These are phyloP conservation scores for Oncorhynchus keta DNA, from an alignment of 2,113 vertebrate genomes.

Conservation along the genomic window DNA sequence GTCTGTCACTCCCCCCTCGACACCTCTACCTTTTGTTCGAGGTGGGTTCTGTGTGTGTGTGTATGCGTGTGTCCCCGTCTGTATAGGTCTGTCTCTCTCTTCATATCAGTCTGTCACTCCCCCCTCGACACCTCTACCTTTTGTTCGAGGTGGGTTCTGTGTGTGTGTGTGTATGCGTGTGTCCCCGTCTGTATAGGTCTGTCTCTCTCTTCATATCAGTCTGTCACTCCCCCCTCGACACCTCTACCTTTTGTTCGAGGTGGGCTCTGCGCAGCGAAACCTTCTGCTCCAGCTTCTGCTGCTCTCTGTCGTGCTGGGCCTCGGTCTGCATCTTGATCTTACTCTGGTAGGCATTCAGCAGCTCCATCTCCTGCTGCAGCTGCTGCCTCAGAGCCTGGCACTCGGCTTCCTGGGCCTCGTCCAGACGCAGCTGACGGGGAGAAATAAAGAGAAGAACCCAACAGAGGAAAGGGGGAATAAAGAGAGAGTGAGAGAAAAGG, in stretches of 20 bases:
- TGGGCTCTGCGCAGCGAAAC: slow-evolving; percentile 95
- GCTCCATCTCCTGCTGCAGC: slow-evolving; percentile 99
- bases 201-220: not conserved
- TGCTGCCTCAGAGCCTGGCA: slow-evolving; percentile 97
- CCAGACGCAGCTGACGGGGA: slow-evolving; percentile 87
- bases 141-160: slow-evolving; percentile 91
- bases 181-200: not conserved
- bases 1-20: not conserved
- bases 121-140: slow-evolving; percentile 77
- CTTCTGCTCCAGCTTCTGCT: slow-evolving; percentile 97
- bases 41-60: slow-evolving; percentile 77
- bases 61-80: too few relatives aligned
- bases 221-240: not conserved
- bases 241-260: slow-evolving; percentile 92
- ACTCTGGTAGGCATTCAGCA: slow-evolving; percentile 98
- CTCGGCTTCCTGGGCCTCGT: slow-evolving; percentile 98
- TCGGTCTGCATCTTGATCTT: slow-evolving; percentile 99
- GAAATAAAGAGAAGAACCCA: not conserved
- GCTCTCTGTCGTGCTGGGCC: slow-evolving; percentile 95
- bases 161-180: too few relatives aligned
- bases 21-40: slow-evolving; percentile 90
- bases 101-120: not conserved
- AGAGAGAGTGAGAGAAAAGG: slow-evolving; percentile 9
- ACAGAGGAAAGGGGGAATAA: not conserved
- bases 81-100: not conserved